Conservation (phyloP, 2,888 invertebrate genomes). For the Adineta ricciae region DNA sequence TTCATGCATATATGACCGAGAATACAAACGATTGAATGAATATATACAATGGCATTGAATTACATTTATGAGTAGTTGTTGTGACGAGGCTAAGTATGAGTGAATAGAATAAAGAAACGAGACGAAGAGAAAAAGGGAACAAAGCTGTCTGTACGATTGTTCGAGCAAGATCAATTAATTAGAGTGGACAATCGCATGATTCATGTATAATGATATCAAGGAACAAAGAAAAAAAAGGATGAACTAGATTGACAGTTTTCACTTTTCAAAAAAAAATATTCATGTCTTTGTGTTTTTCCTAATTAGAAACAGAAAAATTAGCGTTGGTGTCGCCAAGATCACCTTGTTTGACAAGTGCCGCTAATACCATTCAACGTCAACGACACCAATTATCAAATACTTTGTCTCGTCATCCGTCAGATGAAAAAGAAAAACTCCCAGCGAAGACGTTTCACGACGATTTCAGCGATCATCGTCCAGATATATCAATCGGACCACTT, state of each 20-base stretch:
- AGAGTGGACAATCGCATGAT: not conserved
- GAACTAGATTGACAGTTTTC: not conserved
- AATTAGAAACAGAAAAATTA: conserved; percentile 6
- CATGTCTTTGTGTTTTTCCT: not conserved
- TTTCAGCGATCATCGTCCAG: not conserved
- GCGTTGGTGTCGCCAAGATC: not conserved
- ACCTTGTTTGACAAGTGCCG: not conserved
- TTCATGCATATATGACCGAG: conserved; percentile 5
- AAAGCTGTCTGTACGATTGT: not conserved
- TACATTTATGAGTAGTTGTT: conserved; percentile 8
- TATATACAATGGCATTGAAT: conserved; percentile 15
- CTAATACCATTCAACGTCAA: not conserved
- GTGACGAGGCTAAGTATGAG: not conserved
- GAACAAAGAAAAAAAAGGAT: not conserved
- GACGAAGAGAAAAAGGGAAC: not conserved
- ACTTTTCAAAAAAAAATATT: not conserved
- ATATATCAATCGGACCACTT: not conserved
- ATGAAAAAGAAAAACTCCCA: not conserved
- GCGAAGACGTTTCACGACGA: not conserved
- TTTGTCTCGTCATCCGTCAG: not conserved
- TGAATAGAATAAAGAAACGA: not conserved
- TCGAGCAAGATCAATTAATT: not conserved
- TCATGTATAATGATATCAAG: not conserved
- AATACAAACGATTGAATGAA: conserved; percentile 4
- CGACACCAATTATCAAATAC: not conserved